Percentiles rank a stretch among this genome's conserved stretches.
Conservation (phyloP, 2,888 invertebrate genomes). For the Dichetophora obliterata region DNA sequence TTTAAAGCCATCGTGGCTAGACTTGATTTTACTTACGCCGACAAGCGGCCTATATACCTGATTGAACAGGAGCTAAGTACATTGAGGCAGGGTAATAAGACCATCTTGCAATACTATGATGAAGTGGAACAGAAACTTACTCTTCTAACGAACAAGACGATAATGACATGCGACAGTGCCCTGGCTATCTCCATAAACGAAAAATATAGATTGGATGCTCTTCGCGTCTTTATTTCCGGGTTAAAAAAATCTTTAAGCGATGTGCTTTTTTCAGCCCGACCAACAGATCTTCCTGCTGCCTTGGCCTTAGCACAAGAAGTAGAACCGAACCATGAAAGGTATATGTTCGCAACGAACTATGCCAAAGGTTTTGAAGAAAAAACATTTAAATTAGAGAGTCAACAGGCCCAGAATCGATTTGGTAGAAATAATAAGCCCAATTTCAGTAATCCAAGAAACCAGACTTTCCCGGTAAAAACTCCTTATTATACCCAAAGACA, state of each 20-base stretch:
- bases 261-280: slow-evolving; percentile 41
- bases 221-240: slow-evolving; percentile 42
- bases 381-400: neutral
- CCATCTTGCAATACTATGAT: neutral
- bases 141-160: neutral
- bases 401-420: neutral
- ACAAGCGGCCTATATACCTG: slow-evolving; percentile 41
- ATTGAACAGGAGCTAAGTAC: slow-evolving; percentile 38
- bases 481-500: neutral
- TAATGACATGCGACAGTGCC: too few species aligned
- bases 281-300: slow-evolving; percentile 30
- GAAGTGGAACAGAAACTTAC: neutral
- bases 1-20: too few species aligned
- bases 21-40: too few species aligned
- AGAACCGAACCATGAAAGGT: slow-evolving; percentile 37
- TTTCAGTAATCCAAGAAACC: neutral
- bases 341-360: slow-evolving; percentile 29
- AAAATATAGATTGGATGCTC: slow-evolving; percentile 44
- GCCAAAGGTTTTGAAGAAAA: slow-evolving; percentile 2
- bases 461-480: neutral
- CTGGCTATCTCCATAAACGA: too few species aligned
- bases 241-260: slow-evolving; percentile 41
- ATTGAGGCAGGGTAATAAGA: neutral
- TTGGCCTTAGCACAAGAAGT: slow-evolving; percentile 34
- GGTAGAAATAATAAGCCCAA: too few species aligned